These are phyloP conservation scores for Bujurquina vittata DNA, from an alignment of 2,113 vertebrate species.

Conservation along the genomic window DNA sequence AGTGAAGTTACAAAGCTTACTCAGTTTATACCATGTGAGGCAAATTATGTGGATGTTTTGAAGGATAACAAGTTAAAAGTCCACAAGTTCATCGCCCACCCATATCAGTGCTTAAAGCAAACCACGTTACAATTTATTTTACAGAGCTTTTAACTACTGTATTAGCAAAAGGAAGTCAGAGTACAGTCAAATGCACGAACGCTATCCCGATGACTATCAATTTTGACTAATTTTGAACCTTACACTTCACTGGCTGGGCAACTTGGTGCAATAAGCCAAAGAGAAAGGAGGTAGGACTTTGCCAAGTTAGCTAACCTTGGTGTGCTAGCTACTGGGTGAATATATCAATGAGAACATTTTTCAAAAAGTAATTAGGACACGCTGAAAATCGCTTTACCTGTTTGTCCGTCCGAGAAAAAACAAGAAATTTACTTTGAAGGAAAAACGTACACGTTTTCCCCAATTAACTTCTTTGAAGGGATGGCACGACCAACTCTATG, in stretches of 20 bases:
- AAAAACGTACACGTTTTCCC: constrained; percentile 38
- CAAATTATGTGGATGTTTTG: background rate
- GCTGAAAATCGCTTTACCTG: constrained; percentile 59
- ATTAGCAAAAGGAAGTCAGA: background rate
- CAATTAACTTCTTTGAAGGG: constrained; percentile 34
- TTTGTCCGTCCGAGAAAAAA: constrained; percentile 55
- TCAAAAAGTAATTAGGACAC: constrained; percentile 32
- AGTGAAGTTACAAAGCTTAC: background rate
- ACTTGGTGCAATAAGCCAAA: constrained; percentile 2
- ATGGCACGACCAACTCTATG: constrained; percentile 55
- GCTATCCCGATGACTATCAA: background rate
- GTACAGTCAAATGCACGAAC: background rate
- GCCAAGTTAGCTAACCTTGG: constrained; percentile 62
- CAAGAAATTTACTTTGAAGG: constrained; percentile 36
- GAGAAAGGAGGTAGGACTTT: constrained; percentile 56
- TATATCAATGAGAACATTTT: constrained; percentile 27
- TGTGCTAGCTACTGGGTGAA: constrained; percentile 51
- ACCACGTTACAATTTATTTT: constrained; percentile 60
- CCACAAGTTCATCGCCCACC: constrained; percentile 30
- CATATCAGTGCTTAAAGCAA: constrained; percentile 32
- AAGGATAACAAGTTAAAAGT: constrained; percentile 21
- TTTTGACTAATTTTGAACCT: background rate
- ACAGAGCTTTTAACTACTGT: background rate
- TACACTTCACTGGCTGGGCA: background rate
- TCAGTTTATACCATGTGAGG: background rate